Base-by-base conservation (phyloP, 2,797 vertebrate species). In the Pyrocephalus nanus region DNA sequence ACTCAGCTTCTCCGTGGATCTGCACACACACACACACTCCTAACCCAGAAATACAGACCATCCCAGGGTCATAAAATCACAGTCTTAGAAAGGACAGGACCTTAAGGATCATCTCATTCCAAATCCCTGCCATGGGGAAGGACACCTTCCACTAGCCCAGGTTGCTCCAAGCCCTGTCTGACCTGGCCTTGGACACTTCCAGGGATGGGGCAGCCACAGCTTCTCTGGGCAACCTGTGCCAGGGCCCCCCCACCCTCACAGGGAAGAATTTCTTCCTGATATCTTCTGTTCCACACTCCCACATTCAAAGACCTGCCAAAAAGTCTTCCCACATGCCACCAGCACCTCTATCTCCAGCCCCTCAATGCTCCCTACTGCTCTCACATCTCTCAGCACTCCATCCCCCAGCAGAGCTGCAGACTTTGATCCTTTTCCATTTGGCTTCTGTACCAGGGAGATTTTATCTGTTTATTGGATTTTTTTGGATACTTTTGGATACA, bases 111-210 rank as follows among this genome's bases (percentile, higher is more conserved):
- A 54, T 22, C 30, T 4, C 2, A 5, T 19, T 5, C 25, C 40
- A 21, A 12, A 3, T 3, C 32, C 2, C 34, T 38, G 36, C 36
- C 36, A 38, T 38, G 36, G 36, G 36, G 9, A 38, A 38, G 36
- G 36, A 65, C 45, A 54, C 0, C 2, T 61, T 0, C 30, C 40
- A 32, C 34, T 0, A 0, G 6, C 6, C 26, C 62, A 74, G 47
- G 8, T 0, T 54, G 9, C 12, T 54, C 54, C 47, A 34, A 53
- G 29, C 14, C 62, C n/a, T n/a, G n/a, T n/a, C n/a, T n/a, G n/a
- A n/a, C n/a, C n/a, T 15, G 26, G 0, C 26, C 48, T 50, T 27
- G 55, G 36, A 1, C 34, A 36, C 30, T 29, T 8, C 34, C 55
- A 69, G 30, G 48, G 54, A 16, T 51, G 67, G 16, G 8, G 2